These are phyloP conservation scores for Procambarus clarkii DNA, from an alignment of 1,140 invertebrate species.

Conservation along the genomic window DNA sequence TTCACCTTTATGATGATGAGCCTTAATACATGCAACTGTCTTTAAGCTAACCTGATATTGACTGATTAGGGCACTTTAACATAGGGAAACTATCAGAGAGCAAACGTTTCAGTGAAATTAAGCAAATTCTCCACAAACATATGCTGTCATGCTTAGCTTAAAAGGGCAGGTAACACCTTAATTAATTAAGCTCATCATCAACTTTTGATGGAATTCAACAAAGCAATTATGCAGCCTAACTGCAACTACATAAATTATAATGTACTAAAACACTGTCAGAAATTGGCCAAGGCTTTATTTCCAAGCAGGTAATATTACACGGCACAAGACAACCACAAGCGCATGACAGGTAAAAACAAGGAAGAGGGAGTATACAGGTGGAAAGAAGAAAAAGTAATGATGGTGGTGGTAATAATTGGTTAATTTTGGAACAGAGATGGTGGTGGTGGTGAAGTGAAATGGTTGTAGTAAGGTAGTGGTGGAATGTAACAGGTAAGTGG, in stretches of 20 bases:
- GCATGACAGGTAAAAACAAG: slow-evolving; percentile 27
- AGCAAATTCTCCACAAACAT: background rate
- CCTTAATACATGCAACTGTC: background rate
- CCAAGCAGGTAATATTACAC: slow-evolving; percentile 42
- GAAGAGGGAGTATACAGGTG: background rate
- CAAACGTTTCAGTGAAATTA: background rate
- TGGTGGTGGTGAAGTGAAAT: too few species aligned
- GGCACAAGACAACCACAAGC: slow-evolving; percentile 51
- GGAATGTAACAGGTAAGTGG: background rate
- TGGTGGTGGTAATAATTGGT: too few species aligned
- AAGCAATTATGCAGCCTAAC: background rate
- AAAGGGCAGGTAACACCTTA: background rate
- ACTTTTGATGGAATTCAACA: background rate
- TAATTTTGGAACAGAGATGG: too few species aligned
- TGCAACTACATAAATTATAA: background rate
- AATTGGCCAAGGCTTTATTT: slow-evolving; percentile 17
- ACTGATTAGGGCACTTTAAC: background rate
- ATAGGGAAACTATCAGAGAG: too few species aligned
- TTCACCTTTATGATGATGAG: background rate
- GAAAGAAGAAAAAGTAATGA: background rate
- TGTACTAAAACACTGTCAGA: background rate
- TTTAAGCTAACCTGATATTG: background rate
- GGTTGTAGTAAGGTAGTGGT: too few species aligned
- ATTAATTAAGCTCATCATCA: background rate
- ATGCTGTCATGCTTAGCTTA: slow-evolving; percentile 9